Evolutionary conservation across 2,797 vertebrate species (phyloP).

Genomic region (Macropus fuliginosus): DNA sequence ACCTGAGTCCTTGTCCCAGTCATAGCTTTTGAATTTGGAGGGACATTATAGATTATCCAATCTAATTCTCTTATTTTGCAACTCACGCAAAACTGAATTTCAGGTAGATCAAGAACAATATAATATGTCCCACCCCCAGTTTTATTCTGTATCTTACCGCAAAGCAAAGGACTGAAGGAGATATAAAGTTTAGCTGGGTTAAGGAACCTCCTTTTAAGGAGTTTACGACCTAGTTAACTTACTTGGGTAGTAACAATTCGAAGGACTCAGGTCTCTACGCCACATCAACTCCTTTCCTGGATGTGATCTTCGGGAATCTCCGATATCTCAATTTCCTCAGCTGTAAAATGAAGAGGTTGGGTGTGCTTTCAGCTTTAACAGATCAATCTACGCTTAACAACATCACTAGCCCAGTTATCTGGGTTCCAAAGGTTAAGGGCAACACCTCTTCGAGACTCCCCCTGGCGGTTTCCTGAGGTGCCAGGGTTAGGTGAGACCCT

Average conservation of each 20-base stretch:
- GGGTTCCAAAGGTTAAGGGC: background rate
- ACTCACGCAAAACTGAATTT: background rate
- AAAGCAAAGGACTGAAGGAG: background rate
- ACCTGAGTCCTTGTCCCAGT: background rate
- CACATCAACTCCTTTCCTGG: background rate
- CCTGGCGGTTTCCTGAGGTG: background rate
- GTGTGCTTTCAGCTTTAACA: background rate
- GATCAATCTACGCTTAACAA: background rate
- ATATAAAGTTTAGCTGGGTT: background rate
- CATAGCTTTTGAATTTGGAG: background rate
- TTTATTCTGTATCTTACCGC: background rate
- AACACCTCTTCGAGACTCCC: background rate
- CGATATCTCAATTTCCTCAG: background rate
- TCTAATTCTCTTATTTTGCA: background rate
- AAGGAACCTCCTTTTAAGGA: background rate
- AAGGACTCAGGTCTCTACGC: background rate
- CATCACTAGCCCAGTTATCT: background rate
- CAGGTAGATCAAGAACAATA: background rate
- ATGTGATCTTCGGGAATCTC: background rate
- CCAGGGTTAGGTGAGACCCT: background rate
- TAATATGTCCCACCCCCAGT: background rate
- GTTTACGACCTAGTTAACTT: background rate
- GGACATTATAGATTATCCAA: background rate
- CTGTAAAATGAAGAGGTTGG: background rate
- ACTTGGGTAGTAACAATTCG: background rate